Percentiles rank a stretch among this genome's conserved stretches.
Conservation (phyloP, 2,888 invertebrate species). For the Colostygia pectinataria region DNA sequence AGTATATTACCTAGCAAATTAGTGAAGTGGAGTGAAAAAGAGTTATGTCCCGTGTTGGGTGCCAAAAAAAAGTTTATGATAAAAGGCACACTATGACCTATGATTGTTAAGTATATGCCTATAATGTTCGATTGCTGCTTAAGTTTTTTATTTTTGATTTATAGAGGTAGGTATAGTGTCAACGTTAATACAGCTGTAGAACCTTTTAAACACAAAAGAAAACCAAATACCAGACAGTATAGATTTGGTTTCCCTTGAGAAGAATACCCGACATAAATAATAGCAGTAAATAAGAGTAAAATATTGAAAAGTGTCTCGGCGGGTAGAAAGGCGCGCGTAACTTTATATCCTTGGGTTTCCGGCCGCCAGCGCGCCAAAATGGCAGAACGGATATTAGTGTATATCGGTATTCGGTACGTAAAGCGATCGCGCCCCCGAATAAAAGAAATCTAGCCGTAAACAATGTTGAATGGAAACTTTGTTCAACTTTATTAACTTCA, state of each 20-base stretch:
- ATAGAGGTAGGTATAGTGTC: no score
- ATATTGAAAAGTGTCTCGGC: slow-evolving; percentile 81
- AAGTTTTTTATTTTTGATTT: no score
- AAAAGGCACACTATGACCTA: no score
- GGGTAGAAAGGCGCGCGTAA: slow-evolving; percentile 75
- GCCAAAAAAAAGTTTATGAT: no score
- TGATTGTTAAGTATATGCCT: no score
- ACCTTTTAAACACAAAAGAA: slow-evolving; percentile 27
- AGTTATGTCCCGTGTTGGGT: no score
- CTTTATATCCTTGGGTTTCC: slow-evolving; percentile 80
- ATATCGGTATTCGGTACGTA: slow-evolving; percentile 58
- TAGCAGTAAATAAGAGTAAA: slow-evolving; percentile 81
- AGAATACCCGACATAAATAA: slow-evolving; percentile 79
- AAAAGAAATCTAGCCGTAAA: slow-evolving; percentile 50
- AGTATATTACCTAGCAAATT: no score
- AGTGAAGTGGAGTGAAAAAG: no score
- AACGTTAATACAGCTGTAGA: no score
- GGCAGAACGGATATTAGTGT: slow-evolving; percentile 77
- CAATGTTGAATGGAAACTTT: slow-evolving; percentile 42
- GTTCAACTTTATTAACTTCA: background rate
- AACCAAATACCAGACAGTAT: slow-evolving; percentile 56
- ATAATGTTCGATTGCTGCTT: no score
- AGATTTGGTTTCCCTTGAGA: slow-evolving; percentile 60
- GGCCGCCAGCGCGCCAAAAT: slow-evolving; percentile 75
- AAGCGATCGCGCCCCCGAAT: slow-evolving; percentile 45